phyloP scores from a whole-genome alignment of 2,113 vertebrate genomes.

The Lepus europaeus region DNA sequence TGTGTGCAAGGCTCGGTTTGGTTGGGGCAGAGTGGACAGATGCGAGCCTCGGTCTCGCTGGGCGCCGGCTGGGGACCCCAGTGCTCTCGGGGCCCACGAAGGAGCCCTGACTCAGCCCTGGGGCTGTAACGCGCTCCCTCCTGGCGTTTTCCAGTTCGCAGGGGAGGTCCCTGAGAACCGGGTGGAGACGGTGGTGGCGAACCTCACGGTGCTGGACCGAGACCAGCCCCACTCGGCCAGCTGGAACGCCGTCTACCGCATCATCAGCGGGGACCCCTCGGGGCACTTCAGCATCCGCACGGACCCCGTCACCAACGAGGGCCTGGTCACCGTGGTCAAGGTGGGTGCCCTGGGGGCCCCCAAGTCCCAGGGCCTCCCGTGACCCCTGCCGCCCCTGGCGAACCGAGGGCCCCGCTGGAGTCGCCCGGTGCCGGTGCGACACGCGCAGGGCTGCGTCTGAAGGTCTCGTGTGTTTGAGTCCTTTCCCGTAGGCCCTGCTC shows the following conservation, averaged over 20 bases:
- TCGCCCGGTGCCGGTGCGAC: too few species aligned
- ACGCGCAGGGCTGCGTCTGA: accelerated
- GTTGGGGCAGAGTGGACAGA: neutral
- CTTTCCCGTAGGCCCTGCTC: accelerated
- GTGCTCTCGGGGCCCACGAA: neutral
- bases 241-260: conserved; percentile 96
- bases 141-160: conserved; percentile 88
- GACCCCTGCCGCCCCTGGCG: too few species aligned
- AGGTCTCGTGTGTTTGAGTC: accelerated
- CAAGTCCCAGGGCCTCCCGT: too few species aligned
- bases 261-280: conserved; percentile 95
- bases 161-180: conserved; percentile 96
- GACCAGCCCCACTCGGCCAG: conserved; percentile 96
- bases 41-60: neutral
- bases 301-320: conserved; percentile 94
- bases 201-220: conserved; percentile 94
- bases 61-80: neutral
- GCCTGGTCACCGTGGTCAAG: conserved; percentile 97
- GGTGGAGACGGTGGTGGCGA: conserved; percentile 93
- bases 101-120: too few species aligned
- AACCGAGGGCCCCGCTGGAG: too few species aligned
- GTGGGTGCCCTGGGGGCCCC: conserved; percentile 83
- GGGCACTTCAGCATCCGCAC: conserved; percentile 96
- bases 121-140: neutral
- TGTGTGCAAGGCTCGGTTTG: neutral